Conservation (phyloP, 2,888 invertebrate genomes). For the Cheilosia grossa region DNA sequence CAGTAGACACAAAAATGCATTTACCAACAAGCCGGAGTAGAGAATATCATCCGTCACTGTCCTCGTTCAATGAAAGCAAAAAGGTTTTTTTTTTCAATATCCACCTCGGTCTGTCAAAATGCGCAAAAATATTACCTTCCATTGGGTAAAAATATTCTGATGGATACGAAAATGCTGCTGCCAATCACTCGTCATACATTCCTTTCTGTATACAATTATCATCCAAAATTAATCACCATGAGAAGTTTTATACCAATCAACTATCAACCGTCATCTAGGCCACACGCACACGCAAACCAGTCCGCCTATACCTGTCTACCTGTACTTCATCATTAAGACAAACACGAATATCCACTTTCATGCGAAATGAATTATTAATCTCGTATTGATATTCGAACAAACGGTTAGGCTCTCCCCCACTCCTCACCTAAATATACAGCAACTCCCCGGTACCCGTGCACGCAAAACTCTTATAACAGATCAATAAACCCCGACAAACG, state of each 20-base stretch:
- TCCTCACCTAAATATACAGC: background rate
- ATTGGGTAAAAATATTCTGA: slow-evolving; percentile 3
- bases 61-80: no score
- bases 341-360: slow-evolving; percentile 71
- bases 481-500: slow-evolving; percentile 65
- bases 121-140: background rate
- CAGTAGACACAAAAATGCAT: no score
- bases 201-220: background rate
- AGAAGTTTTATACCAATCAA: slow-evolving; percentile 61
- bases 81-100: background rate
- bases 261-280: slow-evolving; percentile 30
- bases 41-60: no score
- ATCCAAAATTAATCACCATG: slow-evolving; percentile 26
- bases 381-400: slow-evolving; percentile 62
- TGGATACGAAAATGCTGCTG: slow-evolving; percentile 14
- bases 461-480: slow-evolving; percentile 49
- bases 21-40: no score
- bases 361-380: slow-evolving; percentile 72
- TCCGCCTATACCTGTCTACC: slow-evolving; percentile 2
- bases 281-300: slow-evolving; percentile 30
- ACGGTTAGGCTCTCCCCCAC: background rate
- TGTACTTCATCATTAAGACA: slow-evolving; percentile 42
- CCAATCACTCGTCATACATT: slow-evolving; percentile 10
- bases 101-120: background rate
- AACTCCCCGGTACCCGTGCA: background rate